phyloP scores from a whole-genome alignment of 1,140 invertebrate species.

The Brachionus rubens region DNA sequence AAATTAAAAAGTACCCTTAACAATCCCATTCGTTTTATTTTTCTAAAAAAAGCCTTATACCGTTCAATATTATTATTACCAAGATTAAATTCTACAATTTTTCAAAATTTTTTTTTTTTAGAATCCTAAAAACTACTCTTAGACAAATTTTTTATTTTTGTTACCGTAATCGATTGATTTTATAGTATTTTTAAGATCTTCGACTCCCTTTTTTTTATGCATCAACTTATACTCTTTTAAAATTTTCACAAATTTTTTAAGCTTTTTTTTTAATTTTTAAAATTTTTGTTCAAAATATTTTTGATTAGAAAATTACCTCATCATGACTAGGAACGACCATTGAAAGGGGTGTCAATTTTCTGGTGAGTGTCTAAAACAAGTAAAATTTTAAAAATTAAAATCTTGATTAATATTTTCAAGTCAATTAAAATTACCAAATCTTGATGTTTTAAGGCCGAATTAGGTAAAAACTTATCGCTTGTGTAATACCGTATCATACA shows the following conservation, averaged over 20 bases:
- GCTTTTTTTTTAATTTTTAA: background rate
- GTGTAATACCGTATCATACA: slow-evolving; percentile 58
- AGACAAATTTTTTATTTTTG: background rate
- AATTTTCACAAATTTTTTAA: slow-evolving; percentile 9
- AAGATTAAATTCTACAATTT: background rate
- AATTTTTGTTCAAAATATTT: background rate
- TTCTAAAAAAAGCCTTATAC: slow-evolving; percentile 19
- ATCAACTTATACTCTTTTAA: slow-evolving; percentile 24
- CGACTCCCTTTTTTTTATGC: background rate
- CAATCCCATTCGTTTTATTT: background rate
- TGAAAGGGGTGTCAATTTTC: slow-evolving; percentile 10
- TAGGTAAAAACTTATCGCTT: slow-evolving; percentile 53
- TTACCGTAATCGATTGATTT: slow-evolving; percentile 15
- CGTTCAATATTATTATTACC: background rate
- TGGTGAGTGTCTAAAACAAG: background rate
- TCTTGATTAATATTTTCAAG: background rate
- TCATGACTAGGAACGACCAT: slow-evolving; percentile 26
- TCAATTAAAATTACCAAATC: background rate
- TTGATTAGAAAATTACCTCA: slow-evolving; percentile 2
- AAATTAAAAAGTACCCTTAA: background rate
- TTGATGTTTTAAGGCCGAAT: slow-evolving; percentile 49
- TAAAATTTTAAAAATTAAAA: background rate
- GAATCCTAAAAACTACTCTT: background rate
- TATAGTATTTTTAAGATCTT: background rate
- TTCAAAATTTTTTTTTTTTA: too few species aligned